Conservation (phyloP, 2,797 vertebrate genomes). For the Numenius phaeopus region DNA sequence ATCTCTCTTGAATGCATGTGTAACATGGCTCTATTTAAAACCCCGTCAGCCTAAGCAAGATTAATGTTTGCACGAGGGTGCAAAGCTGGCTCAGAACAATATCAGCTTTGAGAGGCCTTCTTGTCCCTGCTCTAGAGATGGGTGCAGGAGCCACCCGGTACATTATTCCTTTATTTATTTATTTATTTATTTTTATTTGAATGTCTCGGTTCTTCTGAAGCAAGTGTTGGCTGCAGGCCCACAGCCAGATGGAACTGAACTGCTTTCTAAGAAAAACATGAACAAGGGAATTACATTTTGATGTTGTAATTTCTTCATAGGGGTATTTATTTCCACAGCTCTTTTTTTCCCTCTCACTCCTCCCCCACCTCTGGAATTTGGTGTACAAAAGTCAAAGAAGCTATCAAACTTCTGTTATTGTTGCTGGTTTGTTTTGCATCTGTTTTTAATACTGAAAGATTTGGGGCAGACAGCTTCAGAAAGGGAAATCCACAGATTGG, state of each 20-base stretch:
- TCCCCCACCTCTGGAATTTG: slow-evolving; percentile 21
- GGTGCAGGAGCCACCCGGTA: slow-evolving; percentile 8
- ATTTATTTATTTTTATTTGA: slow-evolving; percentile 49
- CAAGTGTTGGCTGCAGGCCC: slow-evolving; percentile 69
- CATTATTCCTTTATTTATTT: slow-evolving; percentile 17
- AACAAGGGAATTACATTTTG: slow-evolving; percentile 72
- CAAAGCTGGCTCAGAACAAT: slow-evolving; percentile 23
- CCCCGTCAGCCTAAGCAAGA: slow-evolving; percentile 10
- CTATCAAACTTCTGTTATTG: slow-evolving; percentile 22
- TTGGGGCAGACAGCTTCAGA: background rate
- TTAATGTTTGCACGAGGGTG: slow-evolving; percentile 11
- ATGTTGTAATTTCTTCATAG: slow-evolving; percentile 70
- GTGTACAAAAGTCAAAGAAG: slow-evolving; percentile 48
- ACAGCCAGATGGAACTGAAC: slow-evolving; percentile 65
- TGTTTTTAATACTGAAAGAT: slow-evolving; percentile 20
- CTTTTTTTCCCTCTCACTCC: background rate
- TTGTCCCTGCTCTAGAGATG: background rate
- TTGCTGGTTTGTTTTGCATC: background rate
- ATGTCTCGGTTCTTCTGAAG: slow-evolving; percentile 68
- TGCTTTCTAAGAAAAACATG: slow-evolving; percentile 80
- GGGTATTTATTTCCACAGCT: slow-evolving; percentile 44
- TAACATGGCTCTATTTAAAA: slow-evolving; percentile 25
- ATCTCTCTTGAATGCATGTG: background rate
- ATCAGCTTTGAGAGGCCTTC: slow-evolving; percentile 28
- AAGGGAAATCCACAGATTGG: background rate